Base-by-base conservation (phyloP, 2,797 vertebrate genomes). In the Anisognathus igniventris region DNA sequence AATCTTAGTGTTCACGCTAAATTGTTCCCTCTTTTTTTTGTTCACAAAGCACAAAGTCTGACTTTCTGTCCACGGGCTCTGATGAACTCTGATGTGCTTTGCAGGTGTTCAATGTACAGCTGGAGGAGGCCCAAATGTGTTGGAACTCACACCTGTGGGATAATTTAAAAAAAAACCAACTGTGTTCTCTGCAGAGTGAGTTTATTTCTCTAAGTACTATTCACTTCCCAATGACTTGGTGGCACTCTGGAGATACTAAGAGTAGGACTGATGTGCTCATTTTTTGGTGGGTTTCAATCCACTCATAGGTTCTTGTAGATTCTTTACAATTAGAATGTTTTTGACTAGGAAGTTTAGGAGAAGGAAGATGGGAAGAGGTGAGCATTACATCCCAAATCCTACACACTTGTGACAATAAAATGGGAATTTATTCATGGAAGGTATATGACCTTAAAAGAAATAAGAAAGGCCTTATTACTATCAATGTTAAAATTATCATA, bases 161-260 rank as follows among this genome's bases (percentile, higher is more conserved):
- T 39, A 86, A 35, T 40, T n/a, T 0, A 15, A 71, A 48, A 58
- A 33, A 10, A 0, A 0, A 6, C 10, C 60, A 40, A 20, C 14
- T 47, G 5, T 40, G 5, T 44, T 79, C 45, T 90, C 66, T 72
- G 23, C 35, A 62, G 54, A 57, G 18, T 48, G 14, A 7, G 6
- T 84, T 93, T 91, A 44, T 86, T 91, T 37, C 19, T 90, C 28
- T 35, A 15, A 86, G 68, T 45, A 70, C 21, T 35, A 31, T 58
- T 56, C 44, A 28, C 10, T 90, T 80, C 25, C 25, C 57, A 57
- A 30, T 50, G 33, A 47, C 58, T 72, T 86, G 31, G 39, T 44
- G 33, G 53, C n/a, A 51, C 45, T 62, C 23, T 40, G 42, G 17
- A 84, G 28, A 47, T 45, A 28, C 3, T 30, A 62, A 56, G 1